Evolutionary conservation across 1,140 invertebrate species (phyloP), one percentile per base, ranked within the genome.

Genomic region (Tetraneura akinire): DNA sequence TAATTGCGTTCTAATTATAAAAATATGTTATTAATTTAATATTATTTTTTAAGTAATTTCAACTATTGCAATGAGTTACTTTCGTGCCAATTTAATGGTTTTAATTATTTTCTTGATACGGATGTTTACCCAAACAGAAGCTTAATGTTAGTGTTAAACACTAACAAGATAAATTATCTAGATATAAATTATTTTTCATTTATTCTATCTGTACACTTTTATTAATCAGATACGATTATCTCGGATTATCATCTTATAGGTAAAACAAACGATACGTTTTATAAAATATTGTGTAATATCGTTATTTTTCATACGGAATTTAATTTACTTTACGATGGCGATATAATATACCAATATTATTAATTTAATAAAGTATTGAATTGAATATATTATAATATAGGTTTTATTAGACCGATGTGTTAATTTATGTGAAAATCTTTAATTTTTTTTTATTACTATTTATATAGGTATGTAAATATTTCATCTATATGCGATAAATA

Each of bases 161-260:
- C 14, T 70, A 70, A 47, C 66, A 47, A 47, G 66, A 70, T 47
- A 5, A 13, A 42, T 21, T 66, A 66, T 66, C 32, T 70, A 26
- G 37, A 47, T 26, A 37, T 13, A 70, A 70, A 70, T 70, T 70
- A 70, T 70, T 70, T 42, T 70, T 70, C 66, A 13, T 47, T 47
- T 26, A 47, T 70, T 37, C 45, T 70, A 70, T 70, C 66, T 70
- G 16, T 4, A 18, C 66, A 16, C 66, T 37, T 37, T 3, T 70
- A 70, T 70, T 70, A 70, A 70, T 70, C 45, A 47, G 23, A 47
- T 21, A 14, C 3, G 16, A 14, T 70, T 70, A 70, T 70, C 66
- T 45, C 8, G 14, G 26, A 21, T 8, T 16, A 70, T 26, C 42
- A 70, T 45, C 66, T 70, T 21, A 64, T 66, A 14, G 42, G 13